Percentiles rank a stretch among this genome's conserved stretches.
Conservation (phyloP, 2,113 vertebrate genomes). For the Eolophus roseicapilla region DNA sequence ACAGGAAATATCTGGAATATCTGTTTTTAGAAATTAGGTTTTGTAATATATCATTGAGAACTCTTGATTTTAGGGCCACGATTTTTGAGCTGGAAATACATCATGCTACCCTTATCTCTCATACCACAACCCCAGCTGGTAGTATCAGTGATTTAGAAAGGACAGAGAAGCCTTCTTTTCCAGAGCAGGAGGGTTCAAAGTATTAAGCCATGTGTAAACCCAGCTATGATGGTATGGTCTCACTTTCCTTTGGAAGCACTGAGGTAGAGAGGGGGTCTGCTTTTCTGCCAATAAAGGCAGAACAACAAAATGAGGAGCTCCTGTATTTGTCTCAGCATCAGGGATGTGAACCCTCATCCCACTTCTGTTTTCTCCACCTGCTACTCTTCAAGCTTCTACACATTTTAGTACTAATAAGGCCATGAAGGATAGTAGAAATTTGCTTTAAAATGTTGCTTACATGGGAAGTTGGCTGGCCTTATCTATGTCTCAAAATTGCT, state of each 20-base stretch:
- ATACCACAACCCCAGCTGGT: neutral
- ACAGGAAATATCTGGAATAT: neutral
- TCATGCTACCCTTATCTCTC: neutral
- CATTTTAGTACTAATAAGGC: neutral
- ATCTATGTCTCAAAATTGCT: neutral
- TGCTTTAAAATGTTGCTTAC: neutral
- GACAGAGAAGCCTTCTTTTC: neutral
- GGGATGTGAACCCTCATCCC: neutral
- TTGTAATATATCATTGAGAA: neutral
- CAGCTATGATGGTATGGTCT: neutral
- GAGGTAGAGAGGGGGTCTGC: neutral
- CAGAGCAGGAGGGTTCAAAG: neutral
- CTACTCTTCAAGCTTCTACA: neutral
- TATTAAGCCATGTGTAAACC: neutral
- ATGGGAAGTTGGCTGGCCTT: neutral
- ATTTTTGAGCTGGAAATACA: neutral
- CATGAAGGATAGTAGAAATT: neutral
- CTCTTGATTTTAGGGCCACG: neutral
- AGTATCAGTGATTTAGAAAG: neutral
- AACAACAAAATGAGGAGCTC: neutral
- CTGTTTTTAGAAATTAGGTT: neutral
- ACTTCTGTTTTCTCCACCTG: conserved; percentile 39
- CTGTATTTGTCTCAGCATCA: neutral
- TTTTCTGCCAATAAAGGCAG: neutral
- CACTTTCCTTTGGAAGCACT: neutral